phyloP scores from a whole-genome alignment of 2,797 vertebrate species.

The Arremon brunneinucha region DNA sequence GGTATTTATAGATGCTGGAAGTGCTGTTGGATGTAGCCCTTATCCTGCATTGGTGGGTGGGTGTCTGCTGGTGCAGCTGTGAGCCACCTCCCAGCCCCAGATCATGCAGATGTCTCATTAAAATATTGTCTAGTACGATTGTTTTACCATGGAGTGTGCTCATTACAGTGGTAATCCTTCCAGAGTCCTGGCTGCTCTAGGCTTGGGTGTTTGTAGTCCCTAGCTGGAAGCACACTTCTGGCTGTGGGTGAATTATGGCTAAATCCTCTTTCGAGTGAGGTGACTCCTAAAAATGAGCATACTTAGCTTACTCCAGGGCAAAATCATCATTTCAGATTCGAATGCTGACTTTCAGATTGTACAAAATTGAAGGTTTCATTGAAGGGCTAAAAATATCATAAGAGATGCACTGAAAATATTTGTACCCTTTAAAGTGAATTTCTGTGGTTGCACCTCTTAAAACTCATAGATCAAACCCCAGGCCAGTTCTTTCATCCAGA shows the following conservation, averaged over 20 bases:
- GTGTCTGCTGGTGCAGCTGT: neutral
- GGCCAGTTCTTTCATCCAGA: neutral
- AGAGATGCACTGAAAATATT: neutral
- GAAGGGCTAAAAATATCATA: neutral
- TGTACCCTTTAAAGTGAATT: neutral
- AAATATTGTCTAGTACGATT: rapidly evolving
- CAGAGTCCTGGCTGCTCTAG: neutral
- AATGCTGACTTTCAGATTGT: neutral
- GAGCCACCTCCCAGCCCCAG: rapidly evolving
- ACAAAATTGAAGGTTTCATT: neutral
- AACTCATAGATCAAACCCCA: neutral
- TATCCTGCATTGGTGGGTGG: neutral
- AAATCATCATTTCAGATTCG: neutral
- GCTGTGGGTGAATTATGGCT: neutral
- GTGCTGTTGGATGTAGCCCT: neutral
- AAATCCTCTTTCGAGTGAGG: neutral
- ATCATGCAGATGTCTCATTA: neutral
- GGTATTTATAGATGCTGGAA: neutral
- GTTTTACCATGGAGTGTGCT: neutral
- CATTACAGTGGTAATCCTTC: too few species aligned
- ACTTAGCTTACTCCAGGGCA: neutral
- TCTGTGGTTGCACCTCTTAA: neutral
- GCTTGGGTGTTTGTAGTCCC: neutral
- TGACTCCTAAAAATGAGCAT: neutral
- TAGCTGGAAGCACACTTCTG: neutral